phyloP scores from a whole-genome alignment of 2,797 vertebrate genomes.

The Moxostoma hubbsi region DNA sequence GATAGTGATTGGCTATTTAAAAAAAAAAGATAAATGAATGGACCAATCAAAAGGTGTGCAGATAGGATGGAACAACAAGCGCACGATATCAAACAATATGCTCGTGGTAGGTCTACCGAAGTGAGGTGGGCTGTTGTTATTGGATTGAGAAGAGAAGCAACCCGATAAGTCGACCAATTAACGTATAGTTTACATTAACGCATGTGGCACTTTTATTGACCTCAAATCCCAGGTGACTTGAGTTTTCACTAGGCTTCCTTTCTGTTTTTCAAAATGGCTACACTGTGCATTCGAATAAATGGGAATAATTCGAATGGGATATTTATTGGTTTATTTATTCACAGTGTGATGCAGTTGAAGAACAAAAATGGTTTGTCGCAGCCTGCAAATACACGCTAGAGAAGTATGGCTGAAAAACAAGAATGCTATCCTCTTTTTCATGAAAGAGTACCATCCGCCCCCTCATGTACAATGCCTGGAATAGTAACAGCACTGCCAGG shows the following conservation, averaged over 20 bases:
- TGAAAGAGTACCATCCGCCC: slow-evolving; percentile 68
- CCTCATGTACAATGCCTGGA: slow-evolving; percentile 81
- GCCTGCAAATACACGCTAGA: slow-evolving; percentile 34
- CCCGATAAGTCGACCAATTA: slow-evolving; percentile 8
- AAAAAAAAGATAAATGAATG: slow-evolving; percentile 6
- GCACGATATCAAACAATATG: slow-evolving; percentile 24
- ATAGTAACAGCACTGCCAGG: slow-evolving; percentile 82
- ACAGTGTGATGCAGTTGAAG: slow-evolving; percentile 4
- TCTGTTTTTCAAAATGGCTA: neutral
- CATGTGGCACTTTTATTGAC: neutral
- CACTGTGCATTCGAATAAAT: neutral
- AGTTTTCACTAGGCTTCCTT: neutral
- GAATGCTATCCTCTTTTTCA: slow-evolving; percentile 67
- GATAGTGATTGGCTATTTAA: slow-evolving; percentile 34
- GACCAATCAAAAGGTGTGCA: slow-evolving; percentile 71
- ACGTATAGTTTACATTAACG: neutral
- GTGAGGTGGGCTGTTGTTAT: slow-evolving; percentile 52
- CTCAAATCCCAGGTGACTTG: neutral
- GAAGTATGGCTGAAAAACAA: slow-evolving; percentile 63
- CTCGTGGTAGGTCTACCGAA: slow-evolving; percentile 12
- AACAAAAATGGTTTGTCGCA: slow-evolving; percentile 29
- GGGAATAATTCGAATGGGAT: neutral
- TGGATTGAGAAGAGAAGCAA: slow-evolving; percentile 7
- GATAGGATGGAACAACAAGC: slow-evolving; percentile 45
- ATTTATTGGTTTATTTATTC: neutral